phyloP scores from a whole-genome alignment of 2,797 vertebrate genomes.

The Apogon talboti region DNA sequence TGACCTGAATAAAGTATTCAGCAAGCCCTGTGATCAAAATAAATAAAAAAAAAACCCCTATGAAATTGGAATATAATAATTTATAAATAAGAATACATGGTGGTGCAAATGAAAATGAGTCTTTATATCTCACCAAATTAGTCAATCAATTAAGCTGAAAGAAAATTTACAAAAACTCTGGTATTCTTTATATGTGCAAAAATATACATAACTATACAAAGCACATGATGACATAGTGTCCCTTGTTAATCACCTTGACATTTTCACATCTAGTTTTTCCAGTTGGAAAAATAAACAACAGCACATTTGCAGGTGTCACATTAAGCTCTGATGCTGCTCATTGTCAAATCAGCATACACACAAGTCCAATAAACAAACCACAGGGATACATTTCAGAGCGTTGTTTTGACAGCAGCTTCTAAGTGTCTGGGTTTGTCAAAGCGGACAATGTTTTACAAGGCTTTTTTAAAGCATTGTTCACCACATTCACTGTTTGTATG shows the following conservation, averaged over 20 bases:
- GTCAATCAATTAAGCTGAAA: too few relatives aligned
- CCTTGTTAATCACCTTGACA: not conserved
- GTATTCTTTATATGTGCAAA: not conserved
- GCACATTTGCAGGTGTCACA: not conserved
- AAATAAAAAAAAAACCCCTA: too few relatives aligned
- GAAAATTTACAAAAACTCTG: too few relatives aligned
- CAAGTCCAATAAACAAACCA: constrained; percentile 31
- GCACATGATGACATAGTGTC: not conserved
- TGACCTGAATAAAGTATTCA: too few relatives aligned
- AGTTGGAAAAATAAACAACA: constrained; percentile 40
- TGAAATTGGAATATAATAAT: too few relatives aligned
- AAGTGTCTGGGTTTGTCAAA: constrained; percentile 19
- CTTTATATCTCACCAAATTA: too few relatives aligned
- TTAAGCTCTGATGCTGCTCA: constrained; percentile 24
- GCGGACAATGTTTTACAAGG: constrained; percentile 17
- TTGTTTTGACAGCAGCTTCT: constrained; percentile 53
- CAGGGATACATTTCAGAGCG: constrained; percentile 6
- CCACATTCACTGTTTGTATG: constrained; percentile 1
- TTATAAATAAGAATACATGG: too few relatives aligned
- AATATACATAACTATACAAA: not conserved
- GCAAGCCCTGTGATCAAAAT: too few relatives aligned
- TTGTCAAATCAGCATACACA: constrained; percentile 24
- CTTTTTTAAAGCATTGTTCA: constrained; percentile 28
- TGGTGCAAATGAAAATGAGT: too few relatives aligned
- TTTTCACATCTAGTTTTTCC: constrained; percentile 18